Percentiles rank a stretch among this genome's conserved stretches.
Evolutionary conservation across 2,888 invertebrate species (phyloP).

Genomic region (Leistus spinibarbis): DNA sequence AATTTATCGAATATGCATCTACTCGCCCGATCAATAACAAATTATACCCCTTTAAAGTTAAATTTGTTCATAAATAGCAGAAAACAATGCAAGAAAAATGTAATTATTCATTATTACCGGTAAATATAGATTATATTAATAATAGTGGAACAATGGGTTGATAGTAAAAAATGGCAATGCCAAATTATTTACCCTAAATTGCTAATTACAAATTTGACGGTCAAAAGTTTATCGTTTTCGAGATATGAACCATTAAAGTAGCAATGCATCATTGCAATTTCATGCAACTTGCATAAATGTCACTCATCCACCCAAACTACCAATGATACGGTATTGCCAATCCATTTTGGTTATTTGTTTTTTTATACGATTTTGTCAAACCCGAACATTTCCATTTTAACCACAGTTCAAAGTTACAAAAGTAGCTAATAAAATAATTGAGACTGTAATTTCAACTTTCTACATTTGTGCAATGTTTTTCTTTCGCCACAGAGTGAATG

Average conservation of each 20-base stretch:
- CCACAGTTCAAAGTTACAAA: background rate
- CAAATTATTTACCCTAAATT: background rate
- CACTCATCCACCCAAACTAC: background rate
- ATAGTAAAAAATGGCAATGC: background rate
- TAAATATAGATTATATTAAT: too few relatives aligned
- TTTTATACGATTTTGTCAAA: background rate
- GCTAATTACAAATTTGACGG: background rate
- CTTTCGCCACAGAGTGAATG: too few relatives aligned
- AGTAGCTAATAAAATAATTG: too few relatives aligned
- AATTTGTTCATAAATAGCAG: too few relatives aligned
- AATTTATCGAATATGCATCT: constrained; percentile 3
- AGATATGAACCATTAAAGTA: background rate
- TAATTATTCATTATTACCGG: too few relatives aligned
- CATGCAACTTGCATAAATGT: background rate
- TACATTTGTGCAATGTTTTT: background rate
- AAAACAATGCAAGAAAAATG: too few relatives aligned
- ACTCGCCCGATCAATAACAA: background rate
- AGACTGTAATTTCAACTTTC: background rate
- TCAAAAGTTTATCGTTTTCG: background rate
- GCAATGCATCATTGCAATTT: background rate
- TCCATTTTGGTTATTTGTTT: background rate
- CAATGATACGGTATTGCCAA: background rate
- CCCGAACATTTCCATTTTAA: background rate
- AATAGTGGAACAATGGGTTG: too few relatives aligned
- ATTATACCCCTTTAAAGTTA: background rate